These are phyloP conservation scores for Ammodytes marinus DNA, from an alignment of 2,113 vertebrate genomes.

Conservation along the genomic window DNA sequence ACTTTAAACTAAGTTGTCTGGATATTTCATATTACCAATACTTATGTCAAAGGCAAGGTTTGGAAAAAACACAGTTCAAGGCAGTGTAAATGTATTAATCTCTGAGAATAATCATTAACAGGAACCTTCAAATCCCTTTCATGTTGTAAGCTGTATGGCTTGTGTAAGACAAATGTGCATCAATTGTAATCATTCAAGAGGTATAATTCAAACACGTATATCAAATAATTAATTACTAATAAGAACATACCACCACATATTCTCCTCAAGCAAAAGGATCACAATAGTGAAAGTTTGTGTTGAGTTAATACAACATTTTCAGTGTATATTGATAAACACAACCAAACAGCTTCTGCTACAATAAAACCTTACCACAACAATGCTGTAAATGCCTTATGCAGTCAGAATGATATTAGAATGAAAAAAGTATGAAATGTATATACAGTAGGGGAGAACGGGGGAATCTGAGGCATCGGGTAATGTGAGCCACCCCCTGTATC, in stretches of 20 bases:
- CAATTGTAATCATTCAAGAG: neutral
- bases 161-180: neutral
- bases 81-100: neutral
- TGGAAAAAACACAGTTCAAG: neutral
- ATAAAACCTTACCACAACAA: slow-evolving; percentile 35
- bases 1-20: slow-evolving; percentile 4
- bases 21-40: neutral
- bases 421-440: slow-evolving; percentile 2
- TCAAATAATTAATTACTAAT: too few species aligned
- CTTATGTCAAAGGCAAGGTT: neutral
- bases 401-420: neutral
- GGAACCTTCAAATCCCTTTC: neutral
- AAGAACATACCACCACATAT: neutral
- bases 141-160: neutral
- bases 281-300: neutral
- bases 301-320: neutral
- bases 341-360: slow-evolving; percentile 12
- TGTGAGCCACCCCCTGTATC: too few species aligned
- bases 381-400: neutral
- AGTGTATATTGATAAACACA: slow-evolving; percentile 17
- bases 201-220: neutral
- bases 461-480: too few species aligned
- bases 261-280: neutral
- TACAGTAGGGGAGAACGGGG: too few species aligned
- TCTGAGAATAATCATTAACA: neutral